These are phyloP conservation scores for Enteromius unitaeniatus DNA, from an alignment of 2,797 vertebrate species.

Conservation along the genomic window DNA sequence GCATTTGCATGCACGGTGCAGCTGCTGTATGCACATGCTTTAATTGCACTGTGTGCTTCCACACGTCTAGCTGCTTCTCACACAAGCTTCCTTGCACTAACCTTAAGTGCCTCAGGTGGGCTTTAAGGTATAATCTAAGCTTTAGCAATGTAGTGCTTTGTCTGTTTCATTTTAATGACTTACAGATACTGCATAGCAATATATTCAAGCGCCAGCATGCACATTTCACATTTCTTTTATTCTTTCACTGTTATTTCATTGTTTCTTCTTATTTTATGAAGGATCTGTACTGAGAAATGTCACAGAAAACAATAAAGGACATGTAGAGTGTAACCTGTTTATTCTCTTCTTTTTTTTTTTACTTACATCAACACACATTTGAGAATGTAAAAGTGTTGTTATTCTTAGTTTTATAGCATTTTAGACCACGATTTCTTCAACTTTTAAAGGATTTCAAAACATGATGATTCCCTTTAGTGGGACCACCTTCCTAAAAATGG, in stretches of 20 bases:
- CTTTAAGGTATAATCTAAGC: conserved; percentile 23
- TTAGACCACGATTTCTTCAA: background rate
- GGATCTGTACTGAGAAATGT: conserved; percentile 71
- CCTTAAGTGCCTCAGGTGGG: conserved; percentile 1
- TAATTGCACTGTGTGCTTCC: background rate
- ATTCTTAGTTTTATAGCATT: background rate
- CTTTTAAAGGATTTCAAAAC: background rate
- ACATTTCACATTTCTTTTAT: conserved; percentile 8
- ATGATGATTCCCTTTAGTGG: background rate
- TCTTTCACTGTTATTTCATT: conserved; percentile 7
- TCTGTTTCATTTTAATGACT: conserved; percentile 30
- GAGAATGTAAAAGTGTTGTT: background rate
- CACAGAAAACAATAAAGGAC: conserved; percentile 65
- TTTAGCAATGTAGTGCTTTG: conserved; percentile 17
- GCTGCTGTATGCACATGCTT: background rate
- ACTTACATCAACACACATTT: conserved; percentile 1
- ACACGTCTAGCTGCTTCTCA: conserved; percentile 17
- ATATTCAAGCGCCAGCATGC: conserved; percentile 8
- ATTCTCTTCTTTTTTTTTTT: background rate
- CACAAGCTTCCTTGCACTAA: conserved; percentile 45
- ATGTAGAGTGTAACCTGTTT: conserved; percentile 64
- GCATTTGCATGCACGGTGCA: background rate
- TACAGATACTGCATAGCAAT: background rate
- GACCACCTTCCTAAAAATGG: background rate
- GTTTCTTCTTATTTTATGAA: conserved; percentile 65